A percentile compares a stretch with the other conserved stretches of the same genome.
Evolutionary conservation across 2,113 vertebrate genomes (phyloP).

Genomic region (Acanthisitta chloris): DNA sequence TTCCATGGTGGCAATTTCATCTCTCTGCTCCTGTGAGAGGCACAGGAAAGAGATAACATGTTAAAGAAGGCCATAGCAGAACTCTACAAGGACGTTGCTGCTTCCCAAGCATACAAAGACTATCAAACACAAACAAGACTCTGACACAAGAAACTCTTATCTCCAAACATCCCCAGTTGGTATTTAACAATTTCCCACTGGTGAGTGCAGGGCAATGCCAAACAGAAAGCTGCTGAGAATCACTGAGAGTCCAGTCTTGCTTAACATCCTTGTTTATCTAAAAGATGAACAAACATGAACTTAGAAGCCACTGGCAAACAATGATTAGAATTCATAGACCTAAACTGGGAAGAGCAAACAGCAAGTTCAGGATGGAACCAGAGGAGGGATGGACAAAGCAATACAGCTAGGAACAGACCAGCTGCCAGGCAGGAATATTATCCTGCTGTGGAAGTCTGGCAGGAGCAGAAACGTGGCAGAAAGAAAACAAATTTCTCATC

Average conservation of each 20-base stretch:
- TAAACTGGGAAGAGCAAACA: background rate
- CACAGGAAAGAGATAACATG: background rate
- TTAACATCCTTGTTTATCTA: background rate
- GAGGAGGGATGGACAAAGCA: background rate
- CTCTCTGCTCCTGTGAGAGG: conserved; percentile 81
- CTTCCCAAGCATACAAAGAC: background rate
- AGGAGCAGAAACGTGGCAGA: background rate
- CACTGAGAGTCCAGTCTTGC: background rate
- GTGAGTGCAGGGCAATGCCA: background rate
- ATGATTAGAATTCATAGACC: background rate
- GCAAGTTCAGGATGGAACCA: background rate
- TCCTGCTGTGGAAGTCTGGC: background rate
- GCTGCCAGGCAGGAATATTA: background rate
- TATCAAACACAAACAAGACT: background rate
- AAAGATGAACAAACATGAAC: background rate
- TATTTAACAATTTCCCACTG: background rate
- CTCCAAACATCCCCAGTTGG: background rate
- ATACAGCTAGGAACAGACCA: background rate
- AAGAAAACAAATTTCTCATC: background rate
- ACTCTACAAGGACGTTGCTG: background rate
- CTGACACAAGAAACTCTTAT: background rate
- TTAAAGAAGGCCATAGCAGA: background rate
- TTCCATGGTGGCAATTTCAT: conserved; percentile 87
- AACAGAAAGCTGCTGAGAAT: background rate
- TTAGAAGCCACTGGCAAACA: background rate